phyloP scores from a whole-genome alignment of 2,113 vertebrate genomes.

The Ageneiosus marmoratus region DNA sequence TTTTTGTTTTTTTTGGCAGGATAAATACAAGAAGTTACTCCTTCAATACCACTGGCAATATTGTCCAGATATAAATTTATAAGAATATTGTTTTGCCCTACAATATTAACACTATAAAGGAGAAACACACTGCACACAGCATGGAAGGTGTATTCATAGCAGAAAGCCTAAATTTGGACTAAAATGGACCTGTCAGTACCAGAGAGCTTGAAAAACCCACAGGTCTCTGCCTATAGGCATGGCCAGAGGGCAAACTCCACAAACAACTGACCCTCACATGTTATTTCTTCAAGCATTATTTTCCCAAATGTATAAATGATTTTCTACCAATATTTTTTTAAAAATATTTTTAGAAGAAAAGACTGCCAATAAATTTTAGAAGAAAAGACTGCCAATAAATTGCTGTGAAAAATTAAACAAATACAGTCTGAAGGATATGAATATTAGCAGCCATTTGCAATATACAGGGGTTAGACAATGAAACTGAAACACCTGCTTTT shows the following conservation, averaged over 20 bases:
- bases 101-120: not conserved
- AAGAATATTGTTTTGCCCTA: not conserved
- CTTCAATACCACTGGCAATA: not conserved
- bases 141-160: constrained; percentile 6
- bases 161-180: not conserved
- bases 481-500: too few species aligned
- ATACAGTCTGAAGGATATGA: not conserved
- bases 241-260: constrained; percentile 17
- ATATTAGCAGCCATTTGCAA: not conserved
- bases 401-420: not conserved
- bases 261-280: not conserved
- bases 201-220: not conserved
- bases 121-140: not conserved
- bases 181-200: constrained; percentile 26
- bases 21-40: not conserved
- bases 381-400: not conserved
- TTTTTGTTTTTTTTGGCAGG: not conserved
- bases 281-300: not conserved
- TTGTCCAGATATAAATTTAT: not conserved
- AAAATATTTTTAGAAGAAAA: not conserved
- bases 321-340: not conserved
- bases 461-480: too few species aligned
- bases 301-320: not conserved
- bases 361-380: not conserved
- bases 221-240: constrained; percentile 14